phyloP scores from a whole-genome alignment of 2,113 vertebrate species.

The Alaudala cheleensis region DNA sequence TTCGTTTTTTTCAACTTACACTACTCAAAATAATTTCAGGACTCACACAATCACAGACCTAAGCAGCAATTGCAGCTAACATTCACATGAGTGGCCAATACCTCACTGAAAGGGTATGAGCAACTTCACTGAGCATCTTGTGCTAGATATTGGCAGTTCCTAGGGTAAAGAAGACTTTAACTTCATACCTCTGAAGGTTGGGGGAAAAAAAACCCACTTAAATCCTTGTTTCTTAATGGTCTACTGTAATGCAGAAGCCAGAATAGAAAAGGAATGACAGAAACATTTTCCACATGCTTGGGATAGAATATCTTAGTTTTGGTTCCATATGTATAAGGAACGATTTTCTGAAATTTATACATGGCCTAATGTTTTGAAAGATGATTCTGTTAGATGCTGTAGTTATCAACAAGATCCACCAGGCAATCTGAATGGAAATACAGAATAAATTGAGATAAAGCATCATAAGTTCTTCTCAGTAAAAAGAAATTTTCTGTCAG shows the following conservation, averaged over 20 bases:
- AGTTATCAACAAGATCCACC: background rate
- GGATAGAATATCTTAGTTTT: background rate
- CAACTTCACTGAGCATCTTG: background rate
- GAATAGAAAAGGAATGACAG: background rate
- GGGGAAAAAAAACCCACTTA: fast-evolving
- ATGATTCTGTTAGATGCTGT: background rate
- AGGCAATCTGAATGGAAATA: background rate
- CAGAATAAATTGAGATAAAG: background rate
- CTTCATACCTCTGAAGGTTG: background rate
- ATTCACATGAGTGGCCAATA: background rate
- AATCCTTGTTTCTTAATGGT: background rate
- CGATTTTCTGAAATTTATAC: background rate
- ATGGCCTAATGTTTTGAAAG: background rate
- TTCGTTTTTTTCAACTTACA: background rate
- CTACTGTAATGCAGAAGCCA: background rate
- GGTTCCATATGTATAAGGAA: background rate
- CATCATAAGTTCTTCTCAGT: background rate
- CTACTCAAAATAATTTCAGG: background rate
- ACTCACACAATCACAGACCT: background rate
- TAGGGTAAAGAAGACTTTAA: background rate
- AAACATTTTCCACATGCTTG: background rate
- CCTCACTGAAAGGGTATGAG: background rate
- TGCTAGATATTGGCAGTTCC: background rate
- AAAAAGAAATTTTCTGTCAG: background rate
- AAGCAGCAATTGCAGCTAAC: background rate